Evolutionary conservation across 2,888 invertebrate species (phyloP), one percentile per base, ranked within the genome.

Genomic region (Octonoba sinensis): DNA sequence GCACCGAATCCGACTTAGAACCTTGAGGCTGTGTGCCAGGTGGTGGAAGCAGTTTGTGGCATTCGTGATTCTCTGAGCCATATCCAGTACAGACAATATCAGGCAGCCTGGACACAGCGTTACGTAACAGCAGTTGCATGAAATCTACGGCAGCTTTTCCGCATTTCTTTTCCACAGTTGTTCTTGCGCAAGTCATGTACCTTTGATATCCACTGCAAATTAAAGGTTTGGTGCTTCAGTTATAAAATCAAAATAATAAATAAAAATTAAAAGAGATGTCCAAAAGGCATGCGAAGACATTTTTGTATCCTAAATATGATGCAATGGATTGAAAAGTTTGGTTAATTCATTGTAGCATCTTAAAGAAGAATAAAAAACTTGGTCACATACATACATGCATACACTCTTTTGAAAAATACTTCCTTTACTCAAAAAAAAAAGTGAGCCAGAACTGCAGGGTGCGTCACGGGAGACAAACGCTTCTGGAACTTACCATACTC

Each of bases 101-200:
- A 1, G 86, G 86, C 3, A 86, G 60, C 24, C 85, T 56, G 1
- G 85, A 86, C 0, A 84, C 73, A 16, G 85, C 86, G 71, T 85
- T 86, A 60, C 82, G 75, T 47, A 86, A 54, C 47, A 86, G 51
- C 16, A 85, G 65, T 11, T 85, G 83, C 79, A 85, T 85, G 70
- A 86, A 85, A 15, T 85, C 84, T 8, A 85, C 85, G 0, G 85
- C 85, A 24, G 85, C 85, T 72, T 84, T 85, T 13, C 86, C 86
- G 47, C 86, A 86, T 62, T 85, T 84, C 46, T 82, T 73, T 64
- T 85, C 85, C 1, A 86, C 85, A 0, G 85, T 75, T 16, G 56
- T 78, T 47, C 84, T 83, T 13, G 85, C 84, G 59, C 86, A 86
- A 4, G 66, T 51, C 73, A 82, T 82, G 71, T 84, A 82, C 16